Evolutionary conservation across 2,113 vertebrate species (phyloP).

Genomic region (Sula dactylatra): DNA sequence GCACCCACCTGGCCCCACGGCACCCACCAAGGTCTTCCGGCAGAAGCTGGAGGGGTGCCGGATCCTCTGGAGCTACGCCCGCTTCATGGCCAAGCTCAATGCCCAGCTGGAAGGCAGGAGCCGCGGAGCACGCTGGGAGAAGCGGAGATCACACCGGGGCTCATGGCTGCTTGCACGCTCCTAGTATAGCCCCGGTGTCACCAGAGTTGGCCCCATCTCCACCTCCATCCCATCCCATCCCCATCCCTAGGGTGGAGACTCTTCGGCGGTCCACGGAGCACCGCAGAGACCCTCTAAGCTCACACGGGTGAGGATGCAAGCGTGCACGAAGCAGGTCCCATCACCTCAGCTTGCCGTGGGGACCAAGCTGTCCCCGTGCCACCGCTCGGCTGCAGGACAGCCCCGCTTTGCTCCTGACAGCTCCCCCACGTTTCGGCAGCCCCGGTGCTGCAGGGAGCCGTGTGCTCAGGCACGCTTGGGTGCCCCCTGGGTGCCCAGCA

Average conservation of each 20-base stretch:
- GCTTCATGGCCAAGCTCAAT: conserved; percentile 19
- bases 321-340: fast-evolving
- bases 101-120: not conserved
- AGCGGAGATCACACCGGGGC: not conserved
- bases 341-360: fast-evolving
- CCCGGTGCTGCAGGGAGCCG: fast-evolving
- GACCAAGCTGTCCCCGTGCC: not conserved
- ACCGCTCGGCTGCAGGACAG: not conserved
- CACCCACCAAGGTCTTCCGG: not conserved
- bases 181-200: fast-evolving
- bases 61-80: conserved; percentile 20
- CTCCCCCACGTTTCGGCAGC: not conserved
- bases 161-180: fast-evolving
- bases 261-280: fast-evolving
- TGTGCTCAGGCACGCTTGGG: fast-evolving
- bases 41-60: conserved; percentile 56
- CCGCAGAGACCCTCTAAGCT: fast-evolving
- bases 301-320: fast-evolving
- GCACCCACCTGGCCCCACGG: fast-evolving
- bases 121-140: not conserved
- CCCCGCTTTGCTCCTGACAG: not conserved
- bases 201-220: not conserved
- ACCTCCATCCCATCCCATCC: too few species aligned
- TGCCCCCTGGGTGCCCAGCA: not conserved
- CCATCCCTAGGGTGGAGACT: fast-evolving